These are phyloP conservation scores for Hylia prasina DNA, from an alignment of 2,113 vertebrate genomes.

Conservation along the genomic window DNA sequence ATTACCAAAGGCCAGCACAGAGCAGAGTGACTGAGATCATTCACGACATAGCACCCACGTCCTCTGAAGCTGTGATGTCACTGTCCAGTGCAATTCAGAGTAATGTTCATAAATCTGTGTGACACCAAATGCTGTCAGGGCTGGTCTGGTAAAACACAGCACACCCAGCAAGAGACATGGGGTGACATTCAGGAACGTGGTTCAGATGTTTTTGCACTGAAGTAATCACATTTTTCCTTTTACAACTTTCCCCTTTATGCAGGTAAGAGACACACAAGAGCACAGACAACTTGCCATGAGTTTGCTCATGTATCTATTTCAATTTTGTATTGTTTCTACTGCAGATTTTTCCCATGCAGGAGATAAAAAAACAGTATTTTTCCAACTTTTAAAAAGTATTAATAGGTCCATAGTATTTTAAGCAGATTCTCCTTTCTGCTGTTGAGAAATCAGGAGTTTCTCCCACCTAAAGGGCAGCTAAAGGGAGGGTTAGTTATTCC, in stretches of 20 bases:
- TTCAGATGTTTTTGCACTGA: background rate
- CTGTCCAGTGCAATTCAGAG: background rate
- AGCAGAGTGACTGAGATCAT: background rate
- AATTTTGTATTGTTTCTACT: background rate
- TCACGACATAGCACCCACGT: fast-evolving
- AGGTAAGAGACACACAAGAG: background rate
- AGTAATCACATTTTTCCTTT: background rate
- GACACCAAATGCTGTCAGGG: background rate
- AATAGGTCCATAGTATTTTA: background rate
- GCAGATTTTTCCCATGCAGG: background rate
- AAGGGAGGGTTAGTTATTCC: background rate
- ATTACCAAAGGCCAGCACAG: background rate
- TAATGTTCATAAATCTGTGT: background rate
- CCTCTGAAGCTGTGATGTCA: background rate
- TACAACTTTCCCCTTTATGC: background rate
- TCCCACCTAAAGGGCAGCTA: background rate
- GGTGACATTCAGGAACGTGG: background rate
- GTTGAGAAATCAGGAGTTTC: background rate
- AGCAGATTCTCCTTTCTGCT: background rate
- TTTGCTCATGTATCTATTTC: background rate
- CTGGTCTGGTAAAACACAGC: background rate
- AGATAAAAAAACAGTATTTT: background rate
- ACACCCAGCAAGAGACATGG: background rate
- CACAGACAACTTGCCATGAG: background rate
- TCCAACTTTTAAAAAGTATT: background rate